Conservation (phyloP, 2,888 invertebrate species). For the Idaea aversata region DNA sequence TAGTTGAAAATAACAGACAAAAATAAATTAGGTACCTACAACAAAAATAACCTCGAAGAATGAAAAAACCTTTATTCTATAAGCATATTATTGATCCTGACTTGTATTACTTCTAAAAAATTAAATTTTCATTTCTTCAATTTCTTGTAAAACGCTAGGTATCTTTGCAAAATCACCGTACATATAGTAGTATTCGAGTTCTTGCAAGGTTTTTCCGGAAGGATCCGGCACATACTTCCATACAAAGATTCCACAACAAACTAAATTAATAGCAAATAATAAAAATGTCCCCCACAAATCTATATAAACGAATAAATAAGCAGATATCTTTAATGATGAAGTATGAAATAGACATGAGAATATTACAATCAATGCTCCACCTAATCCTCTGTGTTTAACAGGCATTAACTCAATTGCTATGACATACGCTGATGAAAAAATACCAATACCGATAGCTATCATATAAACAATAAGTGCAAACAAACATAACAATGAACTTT, state of each 20-base stretch:
- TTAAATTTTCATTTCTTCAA: not conserved
- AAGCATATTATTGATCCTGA: not conserved
- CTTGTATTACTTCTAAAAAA: not conserved
- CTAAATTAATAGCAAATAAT: conserved; percentile 11
- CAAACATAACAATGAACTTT: conserved; percentile 4
- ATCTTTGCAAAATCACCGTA: not conserved
- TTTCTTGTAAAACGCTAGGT: not conserved
- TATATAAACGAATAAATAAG: conserved; percentile 18
- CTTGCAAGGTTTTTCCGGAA: conserved; percentile 15
- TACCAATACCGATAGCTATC: conserved; percentile 8
- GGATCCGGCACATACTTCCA: conserved; percentile 21
- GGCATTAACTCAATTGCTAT: conserved; percentile 19
- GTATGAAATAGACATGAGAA: conserved; percentile 10
- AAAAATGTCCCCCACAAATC: conserved; percentile 16
- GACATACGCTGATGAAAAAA: conserved; percentile 2
- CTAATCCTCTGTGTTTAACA: conserved; percentile 21
- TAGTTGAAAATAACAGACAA: too few species aligned
- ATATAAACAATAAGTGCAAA: conserved; percentile 11
- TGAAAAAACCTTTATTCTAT: not conserved
- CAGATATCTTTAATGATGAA: conserved; percentile 16
- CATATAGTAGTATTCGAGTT: conserved; percentile 18
- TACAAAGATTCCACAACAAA: conserved; percentile 9
- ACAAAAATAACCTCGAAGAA: too few species aligned
- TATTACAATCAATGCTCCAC: conserved; percentile 15
- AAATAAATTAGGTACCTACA: too few species aligned